phyloP scores from a whole-genome alignment of 30 jellyfish, hydroid and myxozoan genomes.

The Turritopsis dohrnii region DNA sequence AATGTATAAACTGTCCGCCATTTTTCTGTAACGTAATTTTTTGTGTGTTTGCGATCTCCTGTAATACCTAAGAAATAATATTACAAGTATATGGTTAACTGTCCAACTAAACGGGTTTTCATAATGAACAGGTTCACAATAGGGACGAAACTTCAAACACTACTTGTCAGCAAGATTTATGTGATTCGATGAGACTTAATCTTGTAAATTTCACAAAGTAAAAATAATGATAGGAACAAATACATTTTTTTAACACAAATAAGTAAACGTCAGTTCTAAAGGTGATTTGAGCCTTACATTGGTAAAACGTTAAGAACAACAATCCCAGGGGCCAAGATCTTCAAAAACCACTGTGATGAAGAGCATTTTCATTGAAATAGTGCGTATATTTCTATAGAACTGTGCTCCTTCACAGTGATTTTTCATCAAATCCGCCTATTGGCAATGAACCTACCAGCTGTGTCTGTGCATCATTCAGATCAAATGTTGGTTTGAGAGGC shows the following conservation, averaged over 20 bases:
- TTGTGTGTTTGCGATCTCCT: constrained; percentile 32
- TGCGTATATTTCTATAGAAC: too few relatives aligned
- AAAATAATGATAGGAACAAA: too few relatives aligned
- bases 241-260: too few relatives aligned
- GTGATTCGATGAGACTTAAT: too few relatives aligned
- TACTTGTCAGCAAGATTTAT: neutral
- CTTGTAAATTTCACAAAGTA: too few relatives aligned
- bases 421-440: neutral
- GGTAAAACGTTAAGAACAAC: too few relatives aligned
- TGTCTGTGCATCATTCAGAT: constrained; percentile 81
- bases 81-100: neutral
- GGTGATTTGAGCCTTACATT: too few relatives aligned
- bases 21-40: constrained; percentile 30
- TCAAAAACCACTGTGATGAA: neutral
- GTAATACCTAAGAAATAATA: constrained; percentile 57
- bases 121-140: neutral
- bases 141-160: neutral
- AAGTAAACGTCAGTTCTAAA: too few relatives aligned
- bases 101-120: neutral
- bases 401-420: neutral
- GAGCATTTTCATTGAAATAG: neutral
- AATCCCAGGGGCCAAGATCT: neutral
- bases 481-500: constrained; percentile 73
- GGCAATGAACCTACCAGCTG: constrained; percentile 39
- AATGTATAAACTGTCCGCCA: constrained; percentile 47